Evolutionary conservation across 2,888 invertebrate species (phyloP).

Genomic region (Aporophyla nigra): DNA sequence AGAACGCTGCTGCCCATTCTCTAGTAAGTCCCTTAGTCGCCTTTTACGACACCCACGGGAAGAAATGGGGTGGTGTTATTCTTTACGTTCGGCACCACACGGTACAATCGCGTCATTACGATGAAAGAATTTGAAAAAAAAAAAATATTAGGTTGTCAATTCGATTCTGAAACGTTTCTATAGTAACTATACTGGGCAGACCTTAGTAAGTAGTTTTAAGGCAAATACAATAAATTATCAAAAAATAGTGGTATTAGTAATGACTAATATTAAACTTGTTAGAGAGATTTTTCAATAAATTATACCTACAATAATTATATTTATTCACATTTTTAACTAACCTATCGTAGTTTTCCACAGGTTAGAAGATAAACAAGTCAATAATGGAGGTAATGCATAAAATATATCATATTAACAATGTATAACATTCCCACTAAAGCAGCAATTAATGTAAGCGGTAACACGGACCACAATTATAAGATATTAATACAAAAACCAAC

Average conservation of each 20-base stretch:
- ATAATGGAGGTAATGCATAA: conserved; percentile 56
- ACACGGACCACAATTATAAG: conserved; percentile 80
- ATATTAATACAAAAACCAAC: conserved; percentile 80
- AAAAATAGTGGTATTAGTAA: not conserved
- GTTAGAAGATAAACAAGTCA: conserved; percentile 58
- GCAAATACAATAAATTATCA: not conserved
- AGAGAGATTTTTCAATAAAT: conserved; percentile 19
- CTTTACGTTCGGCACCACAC: no score
- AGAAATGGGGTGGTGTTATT: no score
- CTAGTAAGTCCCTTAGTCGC: no score
- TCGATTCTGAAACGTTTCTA: no score
- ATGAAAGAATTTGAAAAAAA: not conserved
- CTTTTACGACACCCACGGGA: no score
- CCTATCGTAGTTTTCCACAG: conserved; percentile 4
- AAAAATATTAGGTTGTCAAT: not conserved
- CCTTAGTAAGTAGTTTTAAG: not conserved
- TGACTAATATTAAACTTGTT: not conserved
- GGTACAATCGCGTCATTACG: no score
- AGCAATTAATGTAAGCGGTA: conserved; percentile 81
- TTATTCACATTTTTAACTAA: conserved; percentile 15
- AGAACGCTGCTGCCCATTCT: no score
- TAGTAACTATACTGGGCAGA: no score
- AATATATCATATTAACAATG: conserved; percentile 65
- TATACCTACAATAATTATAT: conserved; percentile 16
- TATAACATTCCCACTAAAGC: conserved; percentile 54